Percentiles rank a stretch among this genome's conserved stretches.
Evolutionary conservation across 2,113 vertebrate species (phyloP).

Genomic region (Melanotaenia duboulayi): DNA sequence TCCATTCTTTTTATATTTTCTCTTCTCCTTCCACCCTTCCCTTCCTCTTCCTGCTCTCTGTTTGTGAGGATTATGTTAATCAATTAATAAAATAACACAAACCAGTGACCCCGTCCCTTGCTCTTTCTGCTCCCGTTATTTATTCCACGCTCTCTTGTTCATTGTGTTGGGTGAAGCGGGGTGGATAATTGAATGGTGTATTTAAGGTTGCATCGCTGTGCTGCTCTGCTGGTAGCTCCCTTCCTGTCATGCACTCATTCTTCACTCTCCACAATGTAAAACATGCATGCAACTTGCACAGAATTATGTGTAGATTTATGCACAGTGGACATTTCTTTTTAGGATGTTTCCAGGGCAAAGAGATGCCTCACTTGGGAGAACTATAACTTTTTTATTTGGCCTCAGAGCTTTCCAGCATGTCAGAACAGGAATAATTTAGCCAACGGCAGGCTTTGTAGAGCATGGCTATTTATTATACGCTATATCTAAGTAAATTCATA

Average conservation of each 20-base stretch:
- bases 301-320: background rate
- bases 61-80: slow-evolving; percentile 69
- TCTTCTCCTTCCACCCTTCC: slow-evolving; percentile 1
- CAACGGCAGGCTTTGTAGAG: slow-evolving; percentile 8
- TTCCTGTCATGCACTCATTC: background rate
- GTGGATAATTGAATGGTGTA: slow-evolving; percentile 66
- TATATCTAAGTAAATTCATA: slow-evolving; percentile 23
- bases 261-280: background rate
- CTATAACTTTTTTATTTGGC: slow-evolving; percentile 12
- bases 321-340: slow-evolving; percentile 46
- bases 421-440: slow-evolving; percentile 18
- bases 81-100: slow-evolving; percentile 68
- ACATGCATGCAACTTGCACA: background rate
- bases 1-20: slow-evolving; percentile 8
- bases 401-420: background rate
- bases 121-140: slow-evolving; percentile 37
- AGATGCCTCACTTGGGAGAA: slow-evolving; percentile 1
- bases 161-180: slow-evolving; percentile 58
- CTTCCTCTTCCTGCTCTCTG: background rate
- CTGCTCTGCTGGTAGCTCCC: slow-evolving; percentile 41
- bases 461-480: slow-evolving; percentile 20
- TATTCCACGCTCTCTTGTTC: slow-evolving; percentile 43
- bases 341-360: slow-evolving; percentile 50
- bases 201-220: slow-evolving; percentile 44
- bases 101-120: slow-evolving; percentile 37